Base-by-base conservation (phyloP, 2,113 vertebrate genomes). In the Quiscalus mexicanus region DNA sequence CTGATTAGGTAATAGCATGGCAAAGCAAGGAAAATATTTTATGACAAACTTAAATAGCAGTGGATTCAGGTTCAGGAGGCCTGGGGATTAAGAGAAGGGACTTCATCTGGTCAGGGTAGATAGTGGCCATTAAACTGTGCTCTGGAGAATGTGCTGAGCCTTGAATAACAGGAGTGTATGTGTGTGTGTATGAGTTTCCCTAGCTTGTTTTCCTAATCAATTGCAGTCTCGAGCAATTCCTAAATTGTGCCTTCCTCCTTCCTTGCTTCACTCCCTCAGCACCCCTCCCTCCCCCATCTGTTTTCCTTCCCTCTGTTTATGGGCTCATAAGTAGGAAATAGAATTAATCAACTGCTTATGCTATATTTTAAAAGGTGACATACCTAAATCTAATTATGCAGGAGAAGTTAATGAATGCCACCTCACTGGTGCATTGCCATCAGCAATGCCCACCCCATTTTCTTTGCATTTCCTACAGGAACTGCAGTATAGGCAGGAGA, bases 1-100 rank as follows among this genome's bases (percentile, higher is more conserved):
- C 85, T 94, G 89, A 93, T 91, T 37, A 85, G 90, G 77, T 84
- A 96, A 73, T 77, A 88, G 87, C 77, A 30, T 23, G 53, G 60
- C 60, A 86, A 77, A 69, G 84, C 76, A 93, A 96, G 83, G 76
- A 62, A 77, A 95, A 58, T 45, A 84, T 91, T 92, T 89, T 69
- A 87, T 93, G 79, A 42, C 74, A 50, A 76, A 91, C 85, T 91
- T 94, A 91, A 97, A 88, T 76, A 93, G 68, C 39, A 47, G 31
- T 39, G 70, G 85, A 87, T 92, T 95, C 78, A 73, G 87, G 60
- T 76, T 92, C 74, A 68, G n/a, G 42, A 87, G 80, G 8, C 31
- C 27, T 84, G 83, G 56, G 27, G 45, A 78, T 96, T 89, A 74
- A 49, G 85, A 60, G 94, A 85, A 93, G 28, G 59, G 30, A 76